Percentiles rank a stretch among this genome's conserved stretches.
Conservation (phyloP, 2,113 vertebrate species). For the Sapayoa aenigma region DNA sequence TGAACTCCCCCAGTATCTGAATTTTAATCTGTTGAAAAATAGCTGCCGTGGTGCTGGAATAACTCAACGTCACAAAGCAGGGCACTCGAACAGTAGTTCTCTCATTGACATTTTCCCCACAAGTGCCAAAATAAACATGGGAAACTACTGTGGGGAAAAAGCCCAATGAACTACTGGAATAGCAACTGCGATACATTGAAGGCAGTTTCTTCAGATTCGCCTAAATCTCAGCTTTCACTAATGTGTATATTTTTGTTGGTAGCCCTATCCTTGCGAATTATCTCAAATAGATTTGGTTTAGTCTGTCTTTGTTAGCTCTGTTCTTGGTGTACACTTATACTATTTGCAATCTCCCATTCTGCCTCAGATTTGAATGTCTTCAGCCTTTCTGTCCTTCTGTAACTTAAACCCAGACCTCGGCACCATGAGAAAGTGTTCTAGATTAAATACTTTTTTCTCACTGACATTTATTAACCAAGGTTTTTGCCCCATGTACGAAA, state of each 20-base stretch:
- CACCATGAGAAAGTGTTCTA: neutral
- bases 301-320: neutral
- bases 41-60: slow-evolving; percentile 61
- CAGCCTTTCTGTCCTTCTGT: neutral
- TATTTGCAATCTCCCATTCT: neutral
- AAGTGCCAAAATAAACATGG: slow-evolving; percentile 47
- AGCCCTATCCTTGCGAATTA: neutral
- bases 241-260: slow-evolving; percentile 1
- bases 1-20: slow-evolving; percentile 2
- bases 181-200: slow-evolving; percentile 4
- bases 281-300: neutral
- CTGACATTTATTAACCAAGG: neutral
- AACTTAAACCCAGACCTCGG: neutral
- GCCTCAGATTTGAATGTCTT: neutral
- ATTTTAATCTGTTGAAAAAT: slow-evolving; percentile 73
- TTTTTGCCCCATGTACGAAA: neutral
- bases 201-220: neutral
- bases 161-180: neutral
- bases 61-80: slow-evolving; percentile 14
- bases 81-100: neutral
- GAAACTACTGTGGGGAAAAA: slow-evolving; percentile 13
- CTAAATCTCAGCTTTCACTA: slow-evolving; percentile 15
- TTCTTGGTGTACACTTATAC: neutral
- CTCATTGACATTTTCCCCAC: slow-evolving; percentile 45
- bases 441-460: neutral